These are phyloP conservation scores for Malthinus flaveolus DNA, from an alignment of 2,888 invertebrate genomes.

Conservation along the genomic window DNA sequence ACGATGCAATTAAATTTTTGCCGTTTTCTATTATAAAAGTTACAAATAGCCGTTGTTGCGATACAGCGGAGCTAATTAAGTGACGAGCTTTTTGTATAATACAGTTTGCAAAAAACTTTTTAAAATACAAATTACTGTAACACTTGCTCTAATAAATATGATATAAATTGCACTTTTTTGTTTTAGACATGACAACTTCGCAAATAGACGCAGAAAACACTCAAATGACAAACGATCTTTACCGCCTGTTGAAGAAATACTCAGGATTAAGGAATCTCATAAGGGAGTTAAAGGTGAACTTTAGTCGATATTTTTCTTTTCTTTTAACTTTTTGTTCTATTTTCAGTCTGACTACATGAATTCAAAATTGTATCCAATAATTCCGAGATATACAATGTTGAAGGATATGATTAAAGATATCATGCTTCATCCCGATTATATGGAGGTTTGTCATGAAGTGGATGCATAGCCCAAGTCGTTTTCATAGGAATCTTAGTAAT, in stretches of 20 bases:
- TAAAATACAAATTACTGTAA: neutral
- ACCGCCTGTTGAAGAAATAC: slow-evolving; percentile 89
- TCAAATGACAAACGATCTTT: slow-evolving; percentile 91
- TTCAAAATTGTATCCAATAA: slow-evolving; percentile 91
- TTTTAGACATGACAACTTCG: slow-evolving; percentile 84
- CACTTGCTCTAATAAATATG: neutral
- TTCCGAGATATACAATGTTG: slow-evolving; percentile 92
- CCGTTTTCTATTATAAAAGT: too few species aligned
- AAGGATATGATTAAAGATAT: slow-evolving; percentile 98
- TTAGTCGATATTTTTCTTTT: neutral
- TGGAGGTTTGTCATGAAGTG: slow-evolving; percentile 94
- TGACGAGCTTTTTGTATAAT: neutral
- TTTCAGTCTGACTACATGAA: slow-evolving; percentile 86
- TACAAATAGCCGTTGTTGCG: too few species aligned
- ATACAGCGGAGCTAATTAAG: too few species aligned
- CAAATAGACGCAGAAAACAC: slow-evolving; percentile 93
- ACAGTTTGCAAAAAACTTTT: neutral
- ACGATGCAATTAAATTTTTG: too few species aligned
- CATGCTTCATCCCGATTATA: slow-evolving; percentile 94
- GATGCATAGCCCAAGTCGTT: slow-evolving; percentile 69
- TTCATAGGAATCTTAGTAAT: slow-evolving; percentile 16
- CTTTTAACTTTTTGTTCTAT: slow-evolving; percentile 24
- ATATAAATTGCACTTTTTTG: neutral
- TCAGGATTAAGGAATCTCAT: slow-evolving; percentile 86
- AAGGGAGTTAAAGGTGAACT: slow-evolving; percentile 77